phyloP scores from a whole-genome alignment of 2,113 vertebrate genomes.

The Bungarus multicinctus region DNA sequence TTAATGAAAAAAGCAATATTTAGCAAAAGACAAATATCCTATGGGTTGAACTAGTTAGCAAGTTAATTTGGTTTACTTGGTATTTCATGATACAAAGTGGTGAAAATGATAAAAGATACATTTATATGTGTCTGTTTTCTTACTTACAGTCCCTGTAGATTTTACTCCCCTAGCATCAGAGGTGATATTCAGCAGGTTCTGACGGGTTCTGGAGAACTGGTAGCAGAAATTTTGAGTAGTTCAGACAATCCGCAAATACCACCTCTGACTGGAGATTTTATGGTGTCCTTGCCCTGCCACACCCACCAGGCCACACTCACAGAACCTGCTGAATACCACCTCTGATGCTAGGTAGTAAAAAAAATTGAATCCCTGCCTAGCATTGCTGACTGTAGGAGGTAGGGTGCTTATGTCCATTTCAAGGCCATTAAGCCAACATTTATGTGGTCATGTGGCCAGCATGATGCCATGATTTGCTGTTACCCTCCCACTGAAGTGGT shows the following conservation, averaged over 20 bases:
- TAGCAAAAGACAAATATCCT: background rate
- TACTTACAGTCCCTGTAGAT: background rate
- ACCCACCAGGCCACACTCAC: no score
- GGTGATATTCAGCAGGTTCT: no score
- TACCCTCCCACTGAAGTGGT: background rate
- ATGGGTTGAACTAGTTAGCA: background rate
- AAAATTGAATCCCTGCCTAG: background rate
- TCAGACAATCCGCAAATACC: no score
- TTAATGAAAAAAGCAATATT: background rate
- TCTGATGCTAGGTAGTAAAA: no score
- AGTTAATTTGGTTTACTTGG: background rate
- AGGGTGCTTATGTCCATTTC: background rate
- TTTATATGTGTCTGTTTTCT: background rate
- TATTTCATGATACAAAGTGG: background rate
- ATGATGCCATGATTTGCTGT: no score
- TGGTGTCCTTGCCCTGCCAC: no score
- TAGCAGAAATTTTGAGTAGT: no score
- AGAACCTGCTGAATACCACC: no score
- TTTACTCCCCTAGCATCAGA: background rate
- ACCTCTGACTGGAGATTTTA: no score
- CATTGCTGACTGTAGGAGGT: background rate
- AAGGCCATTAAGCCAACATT: background rate
- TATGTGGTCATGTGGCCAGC: background rate
- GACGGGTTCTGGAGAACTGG: no score
- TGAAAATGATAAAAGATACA: background rate